Percentiles rank a stretch among this genome's conserved stretches.
phyloP scores from a whole-genome alignment of 2,888 invertebrate genomes.

The Amphipyra tragopoginis region DNA sequence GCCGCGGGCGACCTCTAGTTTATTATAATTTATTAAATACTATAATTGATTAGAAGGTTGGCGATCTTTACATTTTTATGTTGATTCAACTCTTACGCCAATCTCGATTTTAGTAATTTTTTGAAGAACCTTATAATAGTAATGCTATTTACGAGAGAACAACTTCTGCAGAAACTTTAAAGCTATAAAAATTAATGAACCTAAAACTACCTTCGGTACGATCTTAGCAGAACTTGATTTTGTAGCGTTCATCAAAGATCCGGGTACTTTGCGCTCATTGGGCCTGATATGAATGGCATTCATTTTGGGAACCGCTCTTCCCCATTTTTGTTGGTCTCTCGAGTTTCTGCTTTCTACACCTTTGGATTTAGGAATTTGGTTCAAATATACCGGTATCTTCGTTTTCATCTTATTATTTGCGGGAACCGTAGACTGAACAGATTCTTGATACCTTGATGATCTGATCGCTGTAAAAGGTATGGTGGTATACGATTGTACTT shows the following conservation, averaged over 20 bases:
- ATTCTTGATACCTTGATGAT: constrained; percentile 54
- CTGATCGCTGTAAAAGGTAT: constrained; percentile 64
- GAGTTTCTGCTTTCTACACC: constrained; percentile 43
- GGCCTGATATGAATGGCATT: constrained; percentile 33
- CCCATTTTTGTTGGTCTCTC: constrained; percentile 42
- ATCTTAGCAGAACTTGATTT: constrained; percentile 90
- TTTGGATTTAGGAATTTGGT: constrained; percentile 58
- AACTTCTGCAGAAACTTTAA: too few relatives aligned
- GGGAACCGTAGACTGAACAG: constrained; percentile 21
- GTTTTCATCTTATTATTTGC: constrained; percentile 65
- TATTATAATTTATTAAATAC: too few relatives aligned
- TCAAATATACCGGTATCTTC: constrained; percentile 77
- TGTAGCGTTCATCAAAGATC: constrained; percentile 89
- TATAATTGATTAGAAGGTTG: too few relatives aligned
- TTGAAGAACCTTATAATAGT: too few relatives aligned
- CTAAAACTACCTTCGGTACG: constrained; percentile 70
- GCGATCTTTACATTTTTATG: too few relatives aligned
- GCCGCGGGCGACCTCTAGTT: too few relatives aligned
- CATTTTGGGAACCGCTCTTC: constrained; percentile 13
- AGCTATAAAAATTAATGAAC: background rate
- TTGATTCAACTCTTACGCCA: too few relatives aligned
- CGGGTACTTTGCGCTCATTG: constrained; percentile 66
- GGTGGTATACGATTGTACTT: too few relatives aligned
- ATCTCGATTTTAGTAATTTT: too few relatives aligned
- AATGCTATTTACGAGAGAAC: too few relatives aligned